Evolutionary conservation across 2,797 vertebrate species (phyloP).

Genomic region (Pogonophryne albipinna): DNA sequence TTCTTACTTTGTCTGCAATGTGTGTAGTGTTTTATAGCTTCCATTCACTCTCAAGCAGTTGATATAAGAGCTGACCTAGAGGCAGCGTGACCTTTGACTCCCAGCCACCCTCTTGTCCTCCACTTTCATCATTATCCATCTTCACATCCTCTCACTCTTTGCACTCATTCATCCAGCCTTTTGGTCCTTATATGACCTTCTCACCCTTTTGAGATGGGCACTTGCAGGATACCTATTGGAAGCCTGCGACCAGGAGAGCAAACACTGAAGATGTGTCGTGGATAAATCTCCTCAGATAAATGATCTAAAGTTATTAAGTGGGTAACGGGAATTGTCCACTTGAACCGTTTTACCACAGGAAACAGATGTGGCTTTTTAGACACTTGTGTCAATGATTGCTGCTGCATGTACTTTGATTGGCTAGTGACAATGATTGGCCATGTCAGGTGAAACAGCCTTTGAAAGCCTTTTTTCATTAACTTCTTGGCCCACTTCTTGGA

Average conservation of each 20-base stretch:
- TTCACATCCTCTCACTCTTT: constrained; percentile 35
- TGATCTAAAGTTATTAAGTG: constrained; percentile 58
- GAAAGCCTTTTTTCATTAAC: background rate
- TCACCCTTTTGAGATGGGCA: constrained; percentile 34
- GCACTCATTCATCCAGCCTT: constrained; percentile 40
- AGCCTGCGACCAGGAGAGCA: constrained; percentile 42
- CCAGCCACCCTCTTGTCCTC: constrained; percentile 29
- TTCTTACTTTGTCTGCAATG: constrained; percentile 13
- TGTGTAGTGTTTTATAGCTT: constrained; percentile 8
- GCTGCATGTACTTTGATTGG: constrained; percentile 27
- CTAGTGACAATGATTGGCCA: constrained; percentile 22
- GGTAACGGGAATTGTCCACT: constrained; percentile 69
- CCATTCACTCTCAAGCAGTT: constrained; percentile 9
- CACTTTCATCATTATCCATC: constrained; percentile 47
- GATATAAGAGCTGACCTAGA: constrained; percentile 12
- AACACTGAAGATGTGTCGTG: constrained; percentile 44
- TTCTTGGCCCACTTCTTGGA: background rate
- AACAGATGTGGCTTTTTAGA: constrained; percentile 46
- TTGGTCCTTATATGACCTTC: constrained; percentile 21
- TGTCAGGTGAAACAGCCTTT: constrained; percentile 19
- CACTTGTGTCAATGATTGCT: constrained; percentile 56
- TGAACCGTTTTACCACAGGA: constrained; percentile 47
- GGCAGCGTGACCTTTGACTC: constrained; percentile 39
- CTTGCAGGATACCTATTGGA: constrained; percentile 24
- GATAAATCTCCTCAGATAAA: constrained; percentile 60